Base-by-base conservation (phyloP, 2,797 vertebrate species). In the Dipus sagitta region DNA sequence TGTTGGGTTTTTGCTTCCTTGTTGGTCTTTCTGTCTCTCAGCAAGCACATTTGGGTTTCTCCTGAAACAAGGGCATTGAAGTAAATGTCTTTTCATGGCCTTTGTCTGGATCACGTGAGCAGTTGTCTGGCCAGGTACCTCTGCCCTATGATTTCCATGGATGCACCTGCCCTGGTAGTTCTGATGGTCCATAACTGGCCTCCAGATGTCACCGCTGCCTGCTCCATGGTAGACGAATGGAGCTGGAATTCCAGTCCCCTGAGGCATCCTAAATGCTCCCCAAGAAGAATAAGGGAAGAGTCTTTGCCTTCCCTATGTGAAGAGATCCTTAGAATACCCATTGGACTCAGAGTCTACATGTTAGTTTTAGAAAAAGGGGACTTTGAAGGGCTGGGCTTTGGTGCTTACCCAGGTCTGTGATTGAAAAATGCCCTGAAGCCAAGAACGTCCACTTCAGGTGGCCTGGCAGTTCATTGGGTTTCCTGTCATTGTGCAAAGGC, bases 41-140 rank as follows among this genome's bases (percentile, higher is more conserved):
- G 47, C 38, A 82, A 92, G n/a, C 28, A 15, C 42, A 10, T 65
- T 88, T 91, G 83, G 10, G n/a, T 90, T 96, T 97, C 65, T 80
- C 79, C 71, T 92, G 47, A 96, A 97, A 96, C 82, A 83, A 90
- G 70, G 90, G 21, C 92, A 96, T 97, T 96, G 88, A 96, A 95
- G 93, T 95, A 77, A 90, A 10, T 81, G 86, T 91, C 76, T 96
- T 86, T 62, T 95, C 32, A 42, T 47, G 58, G 3, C 78, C 52
- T 60, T 42, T 94, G 38, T 91, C 58, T 71, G n/a, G 72, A 13
- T 58, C 92, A 26, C 13, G 14, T 75, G 80, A 92, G 77, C 85
- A 70, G 71, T 88, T 88, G 86, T 82, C 70, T 81, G 93, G 4
- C 78, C 79, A 18, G 74, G 28, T 60, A 54, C 60, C n/a, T 38